phyloP scores from a whole-genome alignment of 92 coral and sea anemone genomes.

The Bergia sp. region DNA sequence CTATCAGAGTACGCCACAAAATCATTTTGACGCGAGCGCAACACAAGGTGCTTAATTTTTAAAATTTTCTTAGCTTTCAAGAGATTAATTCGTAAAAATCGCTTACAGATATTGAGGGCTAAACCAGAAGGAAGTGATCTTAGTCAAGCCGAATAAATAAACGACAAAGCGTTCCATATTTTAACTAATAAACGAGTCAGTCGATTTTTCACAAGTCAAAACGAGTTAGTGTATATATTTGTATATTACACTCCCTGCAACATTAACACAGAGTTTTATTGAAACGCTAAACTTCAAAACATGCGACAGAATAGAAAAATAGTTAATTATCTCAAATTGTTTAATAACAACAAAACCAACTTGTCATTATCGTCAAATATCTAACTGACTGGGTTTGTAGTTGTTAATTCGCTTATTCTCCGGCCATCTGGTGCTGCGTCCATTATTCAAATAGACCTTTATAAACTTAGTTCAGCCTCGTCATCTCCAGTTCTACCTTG shows the following conservation, averaged over 20 bases:
- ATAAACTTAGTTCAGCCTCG: conserved; percentile 17
- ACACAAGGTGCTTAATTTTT: conserved; percentile 43
- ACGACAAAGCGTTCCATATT: not conserved
- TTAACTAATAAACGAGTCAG: not conserved
- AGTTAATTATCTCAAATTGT: conserved; percentile 70
- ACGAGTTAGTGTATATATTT: conserved; percentile 28
- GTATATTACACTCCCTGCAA: conserved; percentile 33
- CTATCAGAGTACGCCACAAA: conserved; percentile 32
- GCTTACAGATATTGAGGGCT: conserved; percentile 18
- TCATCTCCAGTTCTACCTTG: conserved; percentile 13
- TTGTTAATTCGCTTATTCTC: conserved; percentile 59
- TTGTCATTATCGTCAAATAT: conserved; percentile 71
- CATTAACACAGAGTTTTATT: conserved; percentile 39
- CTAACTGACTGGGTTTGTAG: conserved; percentile 55
- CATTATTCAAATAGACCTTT: conserved; percentile 42
- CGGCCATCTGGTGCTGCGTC: conserved; percentile 74
- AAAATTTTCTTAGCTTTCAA: conserved; percentile 25
- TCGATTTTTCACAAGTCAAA: not conserved
- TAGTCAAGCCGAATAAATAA: not conserved
- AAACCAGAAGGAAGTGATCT: not conserved
- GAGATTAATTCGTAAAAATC: conserved; percentile 33
- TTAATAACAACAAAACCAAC: conserved; percentile 77
- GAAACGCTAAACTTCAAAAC: conserved; percentile 46
- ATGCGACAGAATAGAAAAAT: conserved; percentile 45
- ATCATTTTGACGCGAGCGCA: conserved; percentile 20